Conservation (phyloP, 2,888 invertebrate genomes). For the Dolichopus griseipennis region DNA sequence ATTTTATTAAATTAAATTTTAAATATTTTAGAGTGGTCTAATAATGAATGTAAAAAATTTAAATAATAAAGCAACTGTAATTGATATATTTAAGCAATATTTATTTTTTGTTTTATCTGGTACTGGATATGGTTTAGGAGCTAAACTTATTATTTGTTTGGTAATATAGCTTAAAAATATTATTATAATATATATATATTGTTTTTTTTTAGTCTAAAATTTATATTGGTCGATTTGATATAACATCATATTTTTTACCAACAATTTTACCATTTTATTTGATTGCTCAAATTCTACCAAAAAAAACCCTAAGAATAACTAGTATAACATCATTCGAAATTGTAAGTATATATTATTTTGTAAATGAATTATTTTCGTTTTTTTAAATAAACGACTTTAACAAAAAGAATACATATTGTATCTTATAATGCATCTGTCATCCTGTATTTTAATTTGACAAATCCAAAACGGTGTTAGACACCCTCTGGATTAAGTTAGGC, state of each 20-base stretch:
- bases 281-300: no score
- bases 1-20: not conserved
- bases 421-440: no score
- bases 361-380: no score
- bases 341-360: no score
- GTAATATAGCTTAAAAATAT: not conserved
- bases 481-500: no score
- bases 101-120: not conserved
- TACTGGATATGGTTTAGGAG: not conserved
- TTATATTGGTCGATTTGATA: slow-evolving; percentile 26
- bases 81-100: not conserved
- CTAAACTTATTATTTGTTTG: not conserved
- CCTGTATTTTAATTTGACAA: no score
- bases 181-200: not conserved
- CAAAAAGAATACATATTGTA: no score
- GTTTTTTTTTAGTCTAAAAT: slow-evolving; percentile 24
- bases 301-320: not conserved
- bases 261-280: slow-evolving; percentile 18
- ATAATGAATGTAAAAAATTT: slow-evolving; percentile 10
- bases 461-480: no score
- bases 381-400: no score
- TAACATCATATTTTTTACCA: slow-evolving; percentile 25
- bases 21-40: not conserved
- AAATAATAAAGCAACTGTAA: not conserved
- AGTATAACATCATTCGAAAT: not conserved